Conservation (phyloP, 1,140 invertebrate species). For the Metopolophium dirhodum region DNA sequence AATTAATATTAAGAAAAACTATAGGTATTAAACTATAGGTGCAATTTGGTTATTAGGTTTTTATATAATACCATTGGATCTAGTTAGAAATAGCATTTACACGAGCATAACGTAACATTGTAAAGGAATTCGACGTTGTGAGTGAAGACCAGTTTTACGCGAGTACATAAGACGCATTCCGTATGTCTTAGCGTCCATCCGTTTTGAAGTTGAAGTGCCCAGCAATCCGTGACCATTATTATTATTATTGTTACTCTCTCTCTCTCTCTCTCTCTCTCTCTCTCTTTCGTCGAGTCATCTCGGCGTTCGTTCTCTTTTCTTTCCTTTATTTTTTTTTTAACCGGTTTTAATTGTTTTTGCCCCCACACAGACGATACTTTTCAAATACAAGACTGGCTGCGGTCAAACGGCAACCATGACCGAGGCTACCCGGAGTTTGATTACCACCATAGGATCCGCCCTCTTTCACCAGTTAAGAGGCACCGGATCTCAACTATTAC, state of each 20-base stretch:
- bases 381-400: conserved; percentile 56
- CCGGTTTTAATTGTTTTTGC: conserved; percentile 54
- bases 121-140: conserved; percentile 14
- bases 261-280: background rate
- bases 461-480: conserved; percentile 59
- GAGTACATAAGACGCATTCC: conserved; percentile 16
- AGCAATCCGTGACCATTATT: conserved; percentile 44
- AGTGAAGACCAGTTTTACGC: conserved; percentile 42
- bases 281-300: background rate
- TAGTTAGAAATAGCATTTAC: conserved; percentile 18
- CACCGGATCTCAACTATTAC: conserved; percentile 69
- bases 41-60: background rate
- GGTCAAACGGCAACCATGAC: conserved; percentile 41
- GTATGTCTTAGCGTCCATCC: conserved; percentile 44
- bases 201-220: conserved; percentile 42
- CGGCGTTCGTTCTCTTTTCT: background rate
- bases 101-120: conserved; percentile 20
- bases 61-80: conserved; percentile 2
- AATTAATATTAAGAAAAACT: background rate
- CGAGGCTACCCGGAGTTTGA: conserved; percentile 17
- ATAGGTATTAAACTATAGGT: background rate
- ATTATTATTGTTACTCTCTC: conserved; percentile 27
- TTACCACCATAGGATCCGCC: conserved; percentile 47
- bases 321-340: conserved; percentile 18
- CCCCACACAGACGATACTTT: conserved; percentile 46